A percentile compares a stretch with the other conserved stretches of the same genome.
These are phyloP conservation scores for Trypoxylon attenuatum DNA, from an alignment of 2,888 invertebrate genomes.

Conservation along the genomic window DNA sequence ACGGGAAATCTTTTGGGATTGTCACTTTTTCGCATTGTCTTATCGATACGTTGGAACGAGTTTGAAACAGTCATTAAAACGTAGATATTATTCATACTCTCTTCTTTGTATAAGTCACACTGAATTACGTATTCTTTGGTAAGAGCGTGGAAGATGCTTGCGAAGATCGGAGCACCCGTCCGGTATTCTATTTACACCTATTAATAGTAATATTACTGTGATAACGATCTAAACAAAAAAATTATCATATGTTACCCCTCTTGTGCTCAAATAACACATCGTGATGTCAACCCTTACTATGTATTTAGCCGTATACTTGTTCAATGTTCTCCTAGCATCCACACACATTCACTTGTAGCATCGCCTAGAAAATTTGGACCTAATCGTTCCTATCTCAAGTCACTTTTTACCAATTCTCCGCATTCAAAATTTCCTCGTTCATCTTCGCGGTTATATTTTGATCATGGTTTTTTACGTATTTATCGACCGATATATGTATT, in stretches of 20 bases:
- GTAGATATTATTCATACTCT: conserved; percentile 54
- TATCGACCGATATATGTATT: conserved; percentile 32
- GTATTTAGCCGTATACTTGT: conserved; percentile 46
- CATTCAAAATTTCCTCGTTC: not conserved
- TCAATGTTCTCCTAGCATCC: conserved; percentile 21
- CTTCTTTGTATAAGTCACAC: conserved; percentile 61
- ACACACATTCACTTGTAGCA: too few species aligned
- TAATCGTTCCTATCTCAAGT: conserved; percentile 11
- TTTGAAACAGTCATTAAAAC: conserved; percentile 56
- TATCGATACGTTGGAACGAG: conserved; percentile 54
- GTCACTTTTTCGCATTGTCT: conserved; percentile 47
- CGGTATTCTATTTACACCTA: conserved; percentile 27
- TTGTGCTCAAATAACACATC: too few species aligned
- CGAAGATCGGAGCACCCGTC: conserved; percentile 51
- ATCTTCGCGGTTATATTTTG: not conserved
- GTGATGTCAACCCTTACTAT: conserved; percentile 30
- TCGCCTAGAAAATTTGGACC: conserved; percentile 46
- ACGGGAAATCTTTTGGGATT: conserved; percentile 44
- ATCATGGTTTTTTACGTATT: conserved; percentile 16
- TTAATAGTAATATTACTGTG: conserved; percentile 12
- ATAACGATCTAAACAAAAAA: conserved; percentile 29
- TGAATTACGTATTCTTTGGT: conserved; percentile 66
- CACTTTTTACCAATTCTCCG: conserved; percentile 11
- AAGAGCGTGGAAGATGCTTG: conserved; percentile 57
- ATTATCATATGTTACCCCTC: conserved; percentile 13